These are phyloP conservation scores for Phoebastria nigripes DNA, from an alignment of 2,797 vertebrate genomes.

Conservation along the genomic window DNA sequence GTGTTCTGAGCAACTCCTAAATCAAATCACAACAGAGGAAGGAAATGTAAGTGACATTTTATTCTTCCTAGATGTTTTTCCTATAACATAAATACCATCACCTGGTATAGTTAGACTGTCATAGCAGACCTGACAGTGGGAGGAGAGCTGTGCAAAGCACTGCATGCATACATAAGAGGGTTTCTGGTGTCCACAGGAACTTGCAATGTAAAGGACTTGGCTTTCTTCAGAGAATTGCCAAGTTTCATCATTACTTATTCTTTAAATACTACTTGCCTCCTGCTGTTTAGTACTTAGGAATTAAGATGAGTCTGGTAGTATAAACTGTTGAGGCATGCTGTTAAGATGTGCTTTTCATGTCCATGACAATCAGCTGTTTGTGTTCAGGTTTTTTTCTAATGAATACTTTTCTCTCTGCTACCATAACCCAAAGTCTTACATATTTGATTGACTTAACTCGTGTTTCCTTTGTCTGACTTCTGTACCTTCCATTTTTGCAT, in stretches of 20 bases:
- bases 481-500: background rate
- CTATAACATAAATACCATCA: fast-evolving
- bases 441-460: background rate
- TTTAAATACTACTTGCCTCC: background rate
- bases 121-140: background rate
- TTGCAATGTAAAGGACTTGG: background rate
- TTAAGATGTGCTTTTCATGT: background rate
- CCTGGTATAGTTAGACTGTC: background rate
- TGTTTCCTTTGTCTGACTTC: background rate
- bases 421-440: background rate
- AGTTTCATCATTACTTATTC: background rate
- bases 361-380: background rate
- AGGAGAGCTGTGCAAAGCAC: background rate
- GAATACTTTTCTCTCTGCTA: background rate
- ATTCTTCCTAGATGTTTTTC: background rate
- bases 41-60: background rate
- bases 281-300: background rate
- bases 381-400: background rate
- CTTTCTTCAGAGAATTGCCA: background rate
- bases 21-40: background rate
- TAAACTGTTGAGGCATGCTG: background rate
- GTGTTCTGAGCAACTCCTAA: background rate
- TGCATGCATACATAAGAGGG: background rate
- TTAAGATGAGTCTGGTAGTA: background rate
- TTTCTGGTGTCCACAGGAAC: background rate